These are phyloP conservation scores for Dryobota labecula DNA, from an alignment of 2,888 invertebrate species.

Conservation along the genomic window DNA sequence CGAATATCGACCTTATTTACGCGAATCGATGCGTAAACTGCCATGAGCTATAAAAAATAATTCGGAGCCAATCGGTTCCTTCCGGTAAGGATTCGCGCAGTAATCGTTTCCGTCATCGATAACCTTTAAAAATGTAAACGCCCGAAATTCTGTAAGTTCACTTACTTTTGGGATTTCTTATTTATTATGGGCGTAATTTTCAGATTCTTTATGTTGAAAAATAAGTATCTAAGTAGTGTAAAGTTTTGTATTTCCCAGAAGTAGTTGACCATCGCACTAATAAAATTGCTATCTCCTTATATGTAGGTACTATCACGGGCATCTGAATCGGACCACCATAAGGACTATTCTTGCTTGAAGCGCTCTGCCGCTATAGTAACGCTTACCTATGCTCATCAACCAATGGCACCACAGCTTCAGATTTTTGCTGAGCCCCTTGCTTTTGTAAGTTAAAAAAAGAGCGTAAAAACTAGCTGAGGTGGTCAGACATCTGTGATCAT, in stretches of 20 bases:
- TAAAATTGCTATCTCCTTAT: not conserved
- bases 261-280: not conserved
- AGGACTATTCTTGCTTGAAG: too few relatives aligned
- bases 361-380: too few relatives aligned
- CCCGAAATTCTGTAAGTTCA: conserved; percentile 31
- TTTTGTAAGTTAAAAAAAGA: too few relatives aligned
- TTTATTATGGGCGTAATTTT: conserved; percentile 20
- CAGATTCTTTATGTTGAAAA: not conserved
- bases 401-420: too few relatives aligned
- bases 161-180: conserved; percentile 26
- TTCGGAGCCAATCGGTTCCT: conserved; percentile 50
- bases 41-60: conserved; percentile 53
- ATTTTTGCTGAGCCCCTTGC: too few relatives aligned
- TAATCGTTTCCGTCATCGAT: conserved; percentile 66
- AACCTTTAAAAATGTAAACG: conserved; percentile 49
- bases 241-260: conserved; percentile 1
- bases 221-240: not conserved
- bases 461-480: too few relatives aligned
- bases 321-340: too few relatives aligned
- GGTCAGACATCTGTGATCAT: too few relatives aligned
- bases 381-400: too few relatives aligned
- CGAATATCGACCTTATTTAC: conserved; percentile 22
- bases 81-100: conserved; percentile 47
- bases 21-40: conserved; percentile 36
- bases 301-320: too few relatives aligned